Base-by-base conservation (phyloP, 2,113 vertebrate species). In the Takifugu bimaculatus region DNA sequence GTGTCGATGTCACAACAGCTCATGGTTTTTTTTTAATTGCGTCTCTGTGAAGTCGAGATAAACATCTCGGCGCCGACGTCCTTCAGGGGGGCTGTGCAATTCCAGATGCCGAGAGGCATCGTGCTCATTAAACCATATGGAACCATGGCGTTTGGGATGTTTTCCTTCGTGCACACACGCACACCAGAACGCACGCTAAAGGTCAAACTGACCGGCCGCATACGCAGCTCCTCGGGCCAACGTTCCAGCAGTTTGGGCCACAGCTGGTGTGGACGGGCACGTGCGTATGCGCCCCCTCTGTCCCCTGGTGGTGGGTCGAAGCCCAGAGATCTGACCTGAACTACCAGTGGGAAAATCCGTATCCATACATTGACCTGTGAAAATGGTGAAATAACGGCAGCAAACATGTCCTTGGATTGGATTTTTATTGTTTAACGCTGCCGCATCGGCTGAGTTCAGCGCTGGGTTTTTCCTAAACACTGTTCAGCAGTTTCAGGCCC, bases 401-500 rank as follows among this genome's bases (percentile, higher is more conserved):
- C 35, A 39, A 39, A 39, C 35, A 10, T 10, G 35, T 10, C 2
- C 2, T 10, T 3, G 7, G 29, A 32, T 3, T 4, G 29, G 5
- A 4, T 6, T 32, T 32, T 32, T 32, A 32, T 32, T 32, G 20
- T 20, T 20, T 20, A 20, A 20, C 20, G 20, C 20, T 20, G 20
- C 20, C 20, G 20, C 20, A 1, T 20, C 20, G 20, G 20, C 20
- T 20, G 20, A 20, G 20, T 20, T 20, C 20, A 20, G 20, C 20
- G 20, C 20, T n/a, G 28, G 32, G 6, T 10, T 54, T 70, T 54
- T 5, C 4, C 3, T 54, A 91, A 82, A 91, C 84, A 53, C 86
- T 82, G 57, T 93, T 58, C 69, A 92, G 91, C 43, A 93, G 75
- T 75, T 78, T 92, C 54, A 95, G 88, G 26, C 90, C 92, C 5